Evolutionary conservation across 2,797 vertebrate species (phyloP), one percentile per base, ranked within the genome.

Genomic region (Diceros bicornis): DNA sequence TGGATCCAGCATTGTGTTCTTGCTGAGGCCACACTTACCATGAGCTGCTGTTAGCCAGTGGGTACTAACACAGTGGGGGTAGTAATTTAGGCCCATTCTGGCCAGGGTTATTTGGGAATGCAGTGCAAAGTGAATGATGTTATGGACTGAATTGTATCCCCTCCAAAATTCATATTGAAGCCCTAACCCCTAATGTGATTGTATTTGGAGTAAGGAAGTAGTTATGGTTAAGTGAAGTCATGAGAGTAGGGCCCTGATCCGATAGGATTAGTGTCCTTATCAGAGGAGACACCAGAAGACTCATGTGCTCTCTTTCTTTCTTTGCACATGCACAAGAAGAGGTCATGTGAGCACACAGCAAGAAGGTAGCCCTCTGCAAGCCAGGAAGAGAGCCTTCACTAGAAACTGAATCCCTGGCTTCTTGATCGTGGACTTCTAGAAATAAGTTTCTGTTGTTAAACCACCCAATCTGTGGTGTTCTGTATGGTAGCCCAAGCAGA

Each of bases 361-460:
- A 78, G 32, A 83, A 68, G 20, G 41, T 27, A 21, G 62, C 74
- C 59, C 1, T 32, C 11, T 14, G 12, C 17, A 62, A 75, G 9
- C 34, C 37, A 62, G 41, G 59, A 89, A n/a, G 27, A 61, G 84
- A 86, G 27, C 52, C 44, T 34, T 84, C 21, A 32, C 27, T 68
- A 47, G 27, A 82, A 85, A 61, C 23, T 18, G 14, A 64, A 66
- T 90, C 18, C 2, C 34, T 84, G n/a, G 52, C 77, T 25, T 57
- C 12, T 57, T 85, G n/a, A 69, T 61, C 14, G 25, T 23, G 23
- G 55, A 50, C 44, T 61, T 82, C 12, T 59, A 74, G 52, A 93
- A 93, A 89, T 86, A 50, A 88, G n/a, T 52, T 85, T 93, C 64
- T 93, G 10, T 86, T 32, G 21, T 93, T 81, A 86, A 85, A 66